phyloP scores from a whole-genome alignment of 35 echinoderm and acorn worm genomes.

The Nesometra sesokonis region DNA sequence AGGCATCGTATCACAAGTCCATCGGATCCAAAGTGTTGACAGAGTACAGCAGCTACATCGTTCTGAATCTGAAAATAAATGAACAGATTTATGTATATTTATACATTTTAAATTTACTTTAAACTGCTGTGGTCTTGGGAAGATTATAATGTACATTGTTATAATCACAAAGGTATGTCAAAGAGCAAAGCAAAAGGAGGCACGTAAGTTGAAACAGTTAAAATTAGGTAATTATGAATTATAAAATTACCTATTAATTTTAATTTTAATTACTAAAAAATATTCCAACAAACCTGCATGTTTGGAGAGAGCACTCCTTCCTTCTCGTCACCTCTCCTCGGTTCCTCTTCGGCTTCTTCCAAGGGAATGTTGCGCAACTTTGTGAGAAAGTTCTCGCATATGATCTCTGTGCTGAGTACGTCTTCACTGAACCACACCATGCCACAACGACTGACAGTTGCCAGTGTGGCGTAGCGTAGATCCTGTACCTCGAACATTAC shows the following conservation, averaged over 20 bases:
- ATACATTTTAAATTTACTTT: no score
- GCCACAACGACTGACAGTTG: constrained; percentile 97
- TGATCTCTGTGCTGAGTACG: constrained; percentile 88
- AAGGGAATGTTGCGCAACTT: constrained; percentile 58
- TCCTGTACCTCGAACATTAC: constrained; percentile 99
- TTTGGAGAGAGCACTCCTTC: constrained; percentile 78
- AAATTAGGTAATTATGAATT: no score
- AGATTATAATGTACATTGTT: no score
- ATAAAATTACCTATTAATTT: no score
- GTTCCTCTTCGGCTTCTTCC: constrained; percentile 75
- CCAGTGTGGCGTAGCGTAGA: constrained; percentile 85
- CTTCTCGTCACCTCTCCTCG: constrained; percentile 20
- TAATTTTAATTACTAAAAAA: no score
- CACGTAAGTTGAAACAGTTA: neutral
- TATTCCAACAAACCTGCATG: constrained; percentile 56
- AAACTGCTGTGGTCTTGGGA: no score
- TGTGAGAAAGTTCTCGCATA: constrained; percentile 95
- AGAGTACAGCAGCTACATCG: constrained; percentile 52
- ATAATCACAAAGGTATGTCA: neutral
- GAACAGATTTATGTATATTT: neutral
- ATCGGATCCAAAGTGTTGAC: constrained; percentile 68
- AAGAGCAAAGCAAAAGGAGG: neutral
- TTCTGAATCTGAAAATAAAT: constrained; percentile 49
- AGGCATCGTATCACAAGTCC: constrained; percentile 59
- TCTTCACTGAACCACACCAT: constrained; percentile 99